Evolutionary conservation across 2,888 invertebrate species (phyloP).

Genomic region (Anaspis maculata): DNA sequence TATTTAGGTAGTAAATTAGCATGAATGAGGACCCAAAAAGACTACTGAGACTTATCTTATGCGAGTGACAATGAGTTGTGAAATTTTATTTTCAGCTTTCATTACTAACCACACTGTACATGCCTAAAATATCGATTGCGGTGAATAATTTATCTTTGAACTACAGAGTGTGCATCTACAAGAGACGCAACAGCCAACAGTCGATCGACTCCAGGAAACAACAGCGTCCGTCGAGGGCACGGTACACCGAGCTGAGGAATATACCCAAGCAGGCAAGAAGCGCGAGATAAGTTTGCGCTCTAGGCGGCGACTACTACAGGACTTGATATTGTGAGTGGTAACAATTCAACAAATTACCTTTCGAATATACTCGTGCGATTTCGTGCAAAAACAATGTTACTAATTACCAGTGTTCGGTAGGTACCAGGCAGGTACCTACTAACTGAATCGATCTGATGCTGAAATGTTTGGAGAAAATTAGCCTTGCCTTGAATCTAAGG

Average conservation of each 20-base stretch:
- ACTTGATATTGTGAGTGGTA: slow-evolving; percentile 9
- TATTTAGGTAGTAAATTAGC: background rate
- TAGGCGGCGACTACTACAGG: too few species aligned
- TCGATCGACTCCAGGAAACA: slow-evolving; percentile 22
- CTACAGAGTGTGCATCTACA: slow-evolving; percentile 37
- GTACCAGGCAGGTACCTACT: too few species aligned
- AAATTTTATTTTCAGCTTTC: too few species aligned
- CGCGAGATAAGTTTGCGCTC: slow-evolving; percentile 26
- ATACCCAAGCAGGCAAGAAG: slow-evolving; percentile 22
- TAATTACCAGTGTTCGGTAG: background rate
- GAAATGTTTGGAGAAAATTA: too few species aligned
- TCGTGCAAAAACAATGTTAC: slow-evolving; percentile 5
- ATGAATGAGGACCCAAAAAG: background rate
- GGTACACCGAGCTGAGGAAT: slow-evolving; percentile 35
- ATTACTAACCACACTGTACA: too few species aligned
- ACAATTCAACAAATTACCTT: too few species aligned
- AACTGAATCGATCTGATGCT: too few species aligned
- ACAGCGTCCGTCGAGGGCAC: slow-evolving; percentile 28
- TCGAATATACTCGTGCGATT: slow-evolving; percentile 9
- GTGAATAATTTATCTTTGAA: too few species aligned
- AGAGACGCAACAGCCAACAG: slow-evolving; percentile 29
- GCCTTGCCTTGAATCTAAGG: too few species aligned
- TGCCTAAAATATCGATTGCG: too few species aligned
- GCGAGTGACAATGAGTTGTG: too few species aligned
- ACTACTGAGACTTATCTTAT: too few species aligned